phyloP scores from a whole-genome alignment of 2,888 invertebrate genomes.

The Agrotis puta region DNA sequence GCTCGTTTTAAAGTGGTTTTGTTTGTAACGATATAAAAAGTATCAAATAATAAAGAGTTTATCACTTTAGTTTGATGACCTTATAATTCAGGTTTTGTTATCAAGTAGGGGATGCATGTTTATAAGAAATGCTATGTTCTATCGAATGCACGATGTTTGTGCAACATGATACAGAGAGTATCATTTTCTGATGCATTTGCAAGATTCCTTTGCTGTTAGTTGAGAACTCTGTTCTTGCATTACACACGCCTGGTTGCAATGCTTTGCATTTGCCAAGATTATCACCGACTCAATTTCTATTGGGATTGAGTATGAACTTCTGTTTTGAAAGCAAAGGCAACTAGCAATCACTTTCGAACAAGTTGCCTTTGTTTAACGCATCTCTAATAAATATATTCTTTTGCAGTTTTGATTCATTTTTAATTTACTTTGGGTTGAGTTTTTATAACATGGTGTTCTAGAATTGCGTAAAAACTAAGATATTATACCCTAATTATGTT shows the following conservation, averaged over 20 bases:
- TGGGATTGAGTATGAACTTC: slow-evolving; percentile 56
- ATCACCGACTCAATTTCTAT: slow-evolving; percentile 74
- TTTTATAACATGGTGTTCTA: slow-evolving; percentile 75
- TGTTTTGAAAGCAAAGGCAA: slow-evolving; percentile 63
- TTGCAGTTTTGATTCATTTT: slow-evolving; percentile 61
- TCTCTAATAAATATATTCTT: slow-evolving; percentile 51
- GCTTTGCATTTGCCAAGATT: slow-evolving; percentile 88
- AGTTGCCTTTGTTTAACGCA: slow-evolving; percentile 61
- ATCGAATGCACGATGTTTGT: slow-evolving; percentile 82
- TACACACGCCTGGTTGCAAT: slow-evolving; percentile 89
- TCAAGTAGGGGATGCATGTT: slow-evolving; percentile 73
- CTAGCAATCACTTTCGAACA: slow-evolving; percentile 20
- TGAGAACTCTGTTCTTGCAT: slow-evolving; percentile 75
- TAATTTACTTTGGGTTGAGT: slow-evolving; percentile 62
- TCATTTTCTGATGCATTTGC: slow-evolving; percentile 71
- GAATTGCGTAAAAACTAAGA: slow-evolving; percentile 61
- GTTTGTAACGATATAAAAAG: slow-evolving; percentile 61
- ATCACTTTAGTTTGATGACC: slow-evolving; percentile 56
- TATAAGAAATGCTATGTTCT: slow-evolving; percentile 71
- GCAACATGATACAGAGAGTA: slow-evolving; percentile 71
- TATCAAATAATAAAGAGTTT: slow-evolving; percentile 53
- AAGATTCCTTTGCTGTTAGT: slow-evolving; percentile 76
- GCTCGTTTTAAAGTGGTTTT: slow-evolving; percentile 56
- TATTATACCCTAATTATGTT: slow-evolving; percentile 61
- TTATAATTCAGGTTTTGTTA: slow-evolving; percentile 53